Conservation (phyloP, 1,140 invertebrate species). For the Pseudomyrmex cubaensis region DNA sequence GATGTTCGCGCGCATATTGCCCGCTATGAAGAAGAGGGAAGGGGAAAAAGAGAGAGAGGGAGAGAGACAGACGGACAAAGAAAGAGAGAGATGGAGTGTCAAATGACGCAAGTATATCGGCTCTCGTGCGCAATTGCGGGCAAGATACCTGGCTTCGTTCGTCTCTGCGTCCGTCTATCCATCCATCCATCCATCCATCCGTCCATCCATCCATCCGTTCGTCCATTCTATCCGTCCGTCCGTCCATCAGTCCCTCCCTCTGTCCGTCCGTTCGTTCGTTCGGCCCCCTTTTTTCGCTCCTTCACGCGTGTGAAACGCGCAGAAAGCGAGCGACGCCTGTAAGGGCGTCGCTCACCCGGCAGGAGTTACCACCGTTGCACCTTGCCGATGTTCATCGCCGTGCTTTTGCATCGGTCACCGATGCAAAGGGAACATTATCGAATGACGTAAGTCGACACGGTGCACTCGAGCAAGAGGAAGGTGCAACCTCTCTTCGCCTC, state of each 20-base stretch:
- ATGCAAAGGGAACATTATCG: constrained; percentile 61
- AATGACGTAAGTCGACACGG: constrained; percentile 59
- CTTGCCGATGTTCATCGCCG: constrained; percentile 57
- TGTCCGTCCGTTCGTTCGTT: constrained; percentile 1
- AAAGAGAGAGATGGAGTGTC: constrained; percentile 42
- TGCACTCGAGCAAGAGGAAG: constrained; percentile 55
- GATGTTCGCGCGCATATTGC: constrained; percentile 50
- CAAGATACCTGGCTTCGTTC: constrained; percentile 31
- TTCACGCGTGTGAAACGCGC: constrained; percentile 60
- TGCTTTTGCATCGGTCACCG: constrained; percentile 57
- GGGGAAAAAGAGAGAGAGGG: not conserved
- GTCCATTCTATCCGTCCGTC: too few relatives aligned
- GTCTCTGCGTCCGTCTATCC: not conserved
- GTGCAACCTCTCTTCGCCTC: constrained; percentile 22
- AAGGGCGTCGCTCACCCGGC: constrained; percentile 59
- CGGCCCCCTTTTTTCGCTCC: constrained; percentile 56
- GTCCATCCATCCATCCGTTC: not conserved
- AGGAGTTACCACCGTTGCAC: constrained; percentile 55
- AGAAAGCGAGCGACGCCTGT: constrained; percentile 41
- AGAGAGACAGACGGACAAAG: not conserved
- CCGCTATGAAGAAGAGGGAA: constrained; percentile 5
- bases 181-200: not conserved
- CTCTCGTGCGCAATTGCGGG: constrained; percentile 60
- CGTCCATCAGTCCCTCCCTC: not conserved
- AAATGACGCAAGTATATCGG: constrained; percentile 57